Evolutionary conservation across 2,888 invertebrate genomes (phyloP), one percentile per base, ranked within the genome.

Genomic region (Vannuccia rotundouncinata): DNA sequence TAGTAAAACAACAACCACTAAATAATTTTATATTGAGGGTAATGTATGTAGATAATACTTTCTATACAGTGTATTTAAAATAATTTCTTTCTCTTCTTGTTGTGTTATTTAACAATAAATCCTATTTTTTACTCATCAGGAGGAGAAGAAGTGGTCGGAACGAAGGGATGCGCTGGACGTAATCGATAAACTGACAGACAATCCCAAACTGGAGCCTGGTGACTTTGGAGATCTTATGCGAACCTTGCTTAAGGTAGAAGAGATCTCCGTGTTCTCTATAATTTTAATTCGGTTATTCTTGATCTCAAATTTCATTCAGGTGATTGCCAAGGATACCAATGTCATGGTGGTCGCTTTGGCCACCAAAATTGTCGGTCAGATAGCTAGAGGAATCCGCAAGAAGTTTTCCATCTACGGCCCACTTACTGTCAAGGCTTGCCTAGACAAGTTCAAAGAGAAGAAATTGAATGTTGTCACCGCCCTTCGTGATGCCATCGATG

Each of bases 401-500:
- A 92, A 93, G 82, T 99, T 96, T 89, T 91, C 92, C 10, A 91
- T 92, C 0, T 95, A 95, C 89, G 93, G 95, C 0, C 81, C 84
- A 45, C 84, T 83, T 80, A 86, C 86, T 82, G 82, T 81, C 59
- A 60, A 60, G 13, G 74, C 74, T 59, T 79, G 96, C 77, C 88
- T 99, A 45, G 97, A 98, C 85, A 99, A 98, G 89, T 98, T 98
- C 86, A 95, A 95, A 85, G 98, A 99, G 88, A 98, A 96, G 90
- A 99, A 99, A 85, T 90, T 92, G 0, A 93, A 92, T 85, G 96
- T 98, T 0, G 95, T 98, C 0, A 87, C 91, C 0, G 93, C 94
- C 0, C 89, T 99, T 74, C 90, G 94, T 79, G 96, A 97, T 81
- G 94, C 95, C 1, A 92, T 94, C 28, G 98, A 98, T 89, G 94